A percentile compares a stretch with the other conserved stretches of the same genome.
phyloP scores from a whole-genome alignment of 1,140 invertebrate species.

The Vanessa tameamea region DNA sequence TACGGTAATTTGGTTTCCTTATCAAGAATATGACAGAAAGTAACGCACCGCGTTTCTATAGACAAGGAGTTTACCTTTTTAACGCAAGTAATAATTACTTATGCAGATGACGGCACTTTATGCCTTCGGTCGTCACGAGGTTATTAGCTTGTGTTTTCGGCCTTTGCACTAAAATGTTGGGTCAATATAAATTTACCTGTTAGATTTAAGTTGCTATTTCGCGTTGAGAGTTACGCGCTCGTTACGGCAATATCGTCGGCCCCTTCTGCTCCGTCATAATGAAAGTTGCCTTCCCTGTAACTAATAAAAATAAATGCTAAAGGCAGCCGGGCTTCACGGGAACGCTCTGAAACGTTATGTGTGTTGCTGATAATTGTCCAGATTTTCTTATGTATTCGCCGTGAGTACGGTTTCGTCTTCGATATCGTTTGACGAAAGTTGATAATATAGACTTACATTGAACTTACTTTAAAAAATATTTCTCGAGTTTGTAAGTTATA shows the following conservation, averaged over 20 bases:
- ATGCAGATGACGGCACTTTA: conserved; percentile 52
- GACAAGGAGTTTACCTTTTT: conserved; percentile 13
- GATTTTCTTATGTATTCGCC: conserved; percentile 15
- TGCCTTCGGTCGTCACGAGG: conserved; percentile 40
- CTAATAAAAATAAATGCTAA: conserved; percentile 59
- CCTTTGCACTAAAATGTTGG: conserved; percentile 41
- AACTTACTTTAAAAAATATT: no score
- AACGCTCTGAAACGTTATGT: conserved; percentile 36
- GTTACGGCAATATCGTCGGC: conserved; percentile 43
- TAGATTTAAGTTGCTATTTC: conserved; percentile 44
- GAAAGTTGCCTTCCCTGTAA: conserved; percentile 44
- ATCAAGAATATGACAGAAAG: conserved; percentile 7
- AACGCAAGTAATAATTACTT: conserved; percentile 45
- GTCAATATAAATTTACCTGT: conserved; percentile 48
- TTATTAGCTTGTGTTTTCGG: conserved; percentile 49
- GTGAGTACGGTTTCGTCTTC: not conserved
- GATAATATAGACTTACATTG: no score
- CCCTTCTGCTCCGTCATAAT: conserved; percentile 52
- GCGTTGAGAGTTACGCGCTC: conserved; percentile 37
- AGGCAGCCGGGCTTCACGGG: conserved; percentile 41
- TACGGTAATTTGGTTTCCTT: not conserved
- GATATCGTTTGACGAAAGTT: not conserved
- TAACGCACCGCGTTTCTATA: not conserved
- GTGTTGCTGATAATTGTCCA: conserved; percentile 41
- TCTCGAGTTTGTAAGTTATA: no score